Percentiles rank a stretch among this genome's conserved stretches.
These are phyloP conservation scores for Drosophila subsilvestris DNA, from an alignment of 2,888 invertebrate genomes.

Conservation along the genomic window DNA sequence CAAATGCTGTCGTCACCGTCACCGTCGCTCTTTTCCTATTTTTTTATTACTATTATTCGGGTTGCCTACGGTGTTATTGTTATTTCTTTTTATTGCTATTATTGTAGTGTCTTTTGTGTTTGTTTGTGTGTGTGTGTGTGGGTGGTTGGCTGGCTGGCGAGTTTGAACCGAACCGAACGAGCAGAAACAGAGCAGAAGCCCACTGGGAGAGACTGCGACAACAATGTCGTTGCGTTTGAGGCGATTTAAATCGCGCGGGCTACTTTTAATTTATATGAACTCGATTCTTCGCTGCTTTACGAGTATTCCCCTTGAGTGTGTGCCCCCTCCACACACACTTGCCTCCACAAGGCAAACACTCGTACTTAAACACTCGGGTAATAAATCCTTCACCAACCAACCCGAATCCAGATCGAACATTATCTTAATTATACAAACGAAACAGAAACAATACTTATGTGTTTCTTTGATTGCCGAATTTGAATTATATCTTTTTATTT, in stretches of 20 bases:
- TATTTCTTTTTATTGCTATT: slow-evolving; percentile 35
- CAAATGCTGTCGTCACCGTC: slow-evolving; percentile 70
- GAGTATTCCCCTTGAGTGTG: neutral
- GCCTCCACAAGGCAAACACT: slow-evolving; percentile 31
- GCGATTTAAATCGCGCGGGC: slow-evolving; percentile 56
- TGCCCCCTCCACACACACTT: slow-evolving; percentile 19
- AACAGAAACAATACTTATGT: slow-evolving; percentile 7
- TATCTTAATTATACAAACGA: slow-evolving; percentile 55
- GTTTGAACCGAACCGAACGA: slow-evolving; percentile 49
- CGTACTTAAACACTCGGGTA: slow-evolving; percentile 27
- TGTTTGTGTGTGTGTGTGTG: slow-evolving; percentile 20
- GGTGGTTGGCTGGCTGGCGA: neutral
- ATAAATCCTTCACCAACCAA: slow-evolving; percentile 46
- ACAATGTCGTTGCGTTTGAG: slow-evolving; percentile 57
- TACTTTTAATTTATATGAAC: slow-evolving; percentile 48
- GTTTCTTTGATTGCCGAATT: slow-evolving; percentile 40
- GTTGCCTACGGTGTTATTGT: slow-evolving; percentile 8
- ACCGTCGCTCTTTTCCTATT: slow-evolving; percentile 39
- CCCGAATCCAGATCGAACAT: slow-evolving; percentile 38
- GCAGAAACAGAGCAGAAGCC: slow-evolving; percentile 39
- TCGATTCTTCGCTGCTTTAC: slow-evolving; percentile 6
- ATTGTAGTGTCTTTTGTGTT: slow-evolving; percentile 25
- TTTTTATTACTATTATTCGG: slow-evolving; percentile 45
- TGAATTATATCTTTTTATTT: slow-evolving; percentile 30
- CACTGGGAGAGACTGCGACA: slow-evolving; percentile 33